These are phyloP conservation scores for Heliconius ethilla DNA, from an alignment of 2,888 invertebrate species.

Conservation along the genomic window DNA sequence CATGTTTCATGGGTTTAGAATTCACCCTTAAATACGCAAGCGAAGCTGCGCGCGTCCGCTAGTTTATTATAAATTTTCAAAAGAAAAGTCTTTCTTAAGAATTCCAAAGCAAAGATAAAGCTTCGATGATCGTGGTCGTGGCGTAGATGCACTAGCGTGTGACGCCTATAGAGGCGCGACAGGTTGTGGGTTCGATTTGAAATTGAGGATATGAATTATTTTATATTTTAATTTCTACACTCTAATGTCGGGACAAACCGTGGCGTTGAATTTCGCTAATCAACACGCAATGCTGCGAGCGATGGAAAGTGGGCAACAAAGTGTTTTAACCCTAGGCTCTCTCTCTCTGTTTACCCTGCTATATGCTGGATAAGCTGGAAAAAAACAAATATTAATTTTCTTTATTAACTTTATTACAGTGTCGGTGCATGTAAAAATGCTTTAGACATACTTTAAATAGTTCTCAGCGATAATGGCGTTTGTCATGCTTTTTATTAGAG, in stretches of 20 bases:
- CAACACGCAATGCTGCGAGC: not conserved
- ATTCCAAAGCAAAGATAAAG: too few species aligned
- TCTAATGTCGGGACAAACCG: not conserved
- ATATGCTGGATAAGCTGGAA: not conserved
- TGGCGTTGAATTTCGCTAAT: not conserved
- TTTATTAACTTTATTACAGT: not conserved
- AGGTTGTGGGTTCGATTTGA: not conserved
- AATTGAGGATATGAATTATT: not conserved
- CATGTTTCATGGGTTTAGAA: too few species aligned
- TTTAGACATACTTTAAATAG: slow-evolving; percentile 49
- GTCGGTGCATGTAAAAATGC: slow-evolving; percentile 26
- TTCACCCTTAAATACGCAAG: too few species aligned
- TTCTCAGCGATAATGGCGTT: slow-evolving; percentile 55
- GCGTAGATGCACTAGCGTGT: too few species aligned
- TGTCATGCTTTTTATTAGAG: slow-evolving; percentile 60
- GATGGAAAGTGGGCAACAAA: not conserved
- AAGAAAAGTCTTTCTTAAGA: too few species aligned
- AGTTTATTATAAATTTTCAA: too few species aligned
- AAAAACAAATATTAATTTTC: not conserved
- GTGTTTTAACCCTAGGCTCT: too few species aligned
- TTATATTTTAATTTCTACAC: not conserved
- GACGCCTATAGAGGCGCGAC: not conserved
- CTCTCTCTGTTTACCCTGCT: not conserved
- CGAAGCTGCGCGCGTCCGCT: too few species aligned
- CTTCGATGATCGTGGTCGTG: too few species aligned